Evolutionary conservation across 2,113 vertebrate species (phyloP).

Genomic region (Spea bombifrons): DNA sequence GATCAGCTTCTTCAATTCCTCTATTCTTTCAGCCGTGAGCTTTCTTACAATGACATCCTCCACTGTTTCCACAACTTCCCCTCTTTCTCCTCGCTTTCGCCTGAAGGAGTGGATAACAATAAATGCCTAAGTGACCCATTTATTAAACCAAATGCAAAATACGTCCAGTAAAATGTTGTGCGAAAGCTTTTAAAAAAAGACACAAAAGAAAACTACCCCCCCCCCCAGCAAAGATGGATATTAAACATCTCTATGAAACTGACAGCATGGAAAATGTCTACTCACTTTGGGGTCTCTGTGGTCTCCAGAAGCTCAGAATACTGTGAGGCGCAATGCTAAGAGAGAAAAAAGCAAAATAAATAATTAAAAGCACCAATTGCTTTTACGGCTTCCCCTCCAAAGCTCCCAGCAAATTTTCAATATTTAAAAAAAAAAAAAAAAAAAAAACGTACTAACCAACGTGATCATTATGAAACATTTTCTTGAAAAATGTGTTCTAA

Average conservation of each 20-base stretch:
- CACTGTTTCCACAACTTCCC: slow-evolving; percentile 97
- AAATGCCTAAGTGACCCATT: background rate
- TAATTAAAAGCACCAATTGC: too few species aligned
- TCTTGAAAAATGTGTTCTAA: too few species aligned
- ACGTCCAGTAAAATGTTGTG: background rate
- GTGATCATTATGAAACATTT: too few species aligned
- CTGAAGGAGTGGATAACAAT: slow-evolving; percentile 57
- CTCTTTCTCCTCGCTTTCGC: slow-evolving; percentile 95
- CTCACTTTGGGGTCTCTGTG: slow-evolving; percentile 97
- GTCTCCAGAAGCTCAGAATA: slow-evolving; percentile 96
- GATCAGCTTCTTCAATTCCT: slow-evolving; percentile 92
- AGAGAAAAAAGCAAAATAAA: too few species aligned
- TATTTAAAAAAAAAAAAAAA: too few species aligned
- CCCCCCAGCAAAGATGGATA: background rate
- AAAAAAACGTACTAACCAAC: too few species aligned
- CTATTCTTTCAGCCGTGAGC: slow-evolving; percentile 90
- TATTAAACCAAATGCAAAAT: too few species aligned
- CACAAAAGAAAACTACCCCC: too few species aligned
- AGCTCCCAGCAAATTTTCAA: too few species aligned
- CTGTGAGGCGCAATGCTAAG: slow-evolving; percentile 95
- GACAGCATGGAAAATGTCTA: slow-evolving; percentile 50
- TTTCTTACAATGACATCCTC: slow-evolving; percentile 97
- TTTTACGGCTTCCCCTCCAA: too few species aligned
- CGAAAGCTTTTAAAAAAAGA: background rate
- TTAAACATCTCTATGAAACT: too few species aligned